Evolutionary conservation across 2,888 invertebrate genomes (phyloP).

Genomic region (Harpalus rufipes): DNA sequence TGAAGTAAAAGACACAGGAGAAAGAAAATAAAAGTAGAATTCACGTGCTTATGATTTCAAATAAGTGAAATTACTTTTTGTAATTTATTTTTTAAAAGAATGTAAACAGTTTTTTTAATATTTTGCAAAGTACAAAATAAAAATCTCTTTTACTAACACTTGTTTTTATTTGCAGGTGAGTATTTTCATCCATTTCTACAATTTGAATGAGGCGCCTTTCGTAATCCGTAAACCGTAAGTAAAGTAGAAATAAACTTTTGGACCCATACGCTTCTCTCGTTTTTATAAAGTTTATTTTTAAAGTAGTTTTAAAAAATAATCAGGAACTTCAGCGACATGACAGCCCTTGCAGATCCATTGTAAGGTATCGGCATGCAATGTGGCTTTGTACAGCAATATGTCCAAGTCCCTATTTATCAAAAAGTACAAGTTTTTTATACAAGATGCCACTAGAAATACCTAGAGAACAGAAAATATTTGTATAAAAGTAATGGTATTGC

Average conservation of each 20-base stretch:
- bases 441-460: too few relatives aligned
- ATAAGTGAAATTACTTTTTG: conserved; percentile 20
- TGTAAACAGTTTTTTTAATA: conserved; percentile 19
- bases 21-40: conserved; percentile 29
- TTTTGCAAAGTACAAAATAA: not conserved
- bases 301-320: too few relatives aligned
- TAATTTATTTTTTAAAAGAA: conserved; percentile 13
- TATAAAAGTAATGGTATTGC: too few relatives aligned
- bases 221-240: not conserved
- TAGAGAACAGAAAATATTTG: too few relatives aligned
- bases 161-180: conserved; percentile 24
- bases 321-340: too few relatives aligned
- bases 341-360: too few relatives aligned
- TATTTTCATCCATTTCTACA: not conserved
- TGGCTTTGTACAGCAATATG: too few relatives aligned
- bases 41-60: conserved; percentile 29
- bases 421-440: too few relatives aligned
- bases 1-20: not conserved
- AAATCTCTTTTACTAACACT: not conserved
- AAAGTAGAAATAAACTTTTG: not conserved
- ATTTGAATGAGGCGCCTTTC: not conserved
- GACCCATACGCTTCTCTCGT: too few relatives aligned
- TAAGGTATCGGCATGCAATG: too few relatives aligned
- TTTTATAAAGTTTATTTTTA: too few relatives aligned
- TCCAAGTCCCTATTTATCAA: too few relatives aligned